phyloP scores from a whole-genome alignment of 2,888 invertebrate species.

The Pheosia tremula region DNA sequence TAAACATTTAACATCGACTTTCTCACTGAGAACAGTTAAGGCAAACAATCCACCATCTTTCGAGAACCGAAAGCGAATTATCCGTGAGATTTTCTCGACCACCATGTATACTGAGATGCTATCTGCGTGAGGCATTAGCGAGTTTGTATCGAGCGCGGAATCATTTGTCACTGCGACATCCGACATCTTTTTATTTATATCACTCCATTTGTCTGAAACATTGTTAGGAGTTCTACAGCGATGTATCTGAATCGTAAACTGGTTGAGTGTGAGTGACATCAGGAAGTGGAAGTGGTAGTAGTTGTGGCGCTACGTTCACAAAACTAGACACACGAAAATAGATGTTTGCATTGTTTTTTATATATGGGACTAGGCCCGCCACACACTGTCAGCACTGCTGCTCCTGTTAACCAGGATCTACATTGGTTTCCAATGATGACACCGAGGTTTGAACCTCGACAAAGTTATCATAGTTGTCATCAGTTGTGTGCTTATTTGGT shows the following conservation, averaged over 20 bases:
- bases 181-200: slow-evolving; percentile 25
- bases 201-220: background rate
- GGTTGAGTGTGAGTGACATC: background rate
- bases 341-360: too few species aligned
- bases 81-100: slow-evolving; percentile 33
- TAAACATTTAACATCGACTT: slow-evolving; percentile 16
- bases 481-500: too few species aligned
- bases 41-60: background rate
- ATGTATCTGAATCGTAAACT: background rate
- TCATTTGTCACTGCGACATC: slow-evolving; percentile 34
- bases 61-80: slow-evolving; percentile 15
- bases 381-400: too few species aligned
- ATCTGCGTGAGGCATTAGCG: slow-evolving; percentile 43
- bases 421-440: too few species aligned
- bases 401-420: too few species aligned
- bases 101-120: slow-evolving; percentile 22
- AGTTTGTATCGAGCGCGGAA: slow-evolving; percentile 26
- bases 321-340: too few species aligned
- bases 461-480: too few species aligned
- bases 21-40: background rate
- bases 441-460: too few species aligned
- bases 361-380: too few species aligned
- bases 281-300: too few species aligned
- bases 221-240: background rate
- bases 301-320: too few species aligned